Evolutionary conservation across 2,888 invertebrate genomes (phyloP).

Genomic region (Philereme vetulata): DNA sequence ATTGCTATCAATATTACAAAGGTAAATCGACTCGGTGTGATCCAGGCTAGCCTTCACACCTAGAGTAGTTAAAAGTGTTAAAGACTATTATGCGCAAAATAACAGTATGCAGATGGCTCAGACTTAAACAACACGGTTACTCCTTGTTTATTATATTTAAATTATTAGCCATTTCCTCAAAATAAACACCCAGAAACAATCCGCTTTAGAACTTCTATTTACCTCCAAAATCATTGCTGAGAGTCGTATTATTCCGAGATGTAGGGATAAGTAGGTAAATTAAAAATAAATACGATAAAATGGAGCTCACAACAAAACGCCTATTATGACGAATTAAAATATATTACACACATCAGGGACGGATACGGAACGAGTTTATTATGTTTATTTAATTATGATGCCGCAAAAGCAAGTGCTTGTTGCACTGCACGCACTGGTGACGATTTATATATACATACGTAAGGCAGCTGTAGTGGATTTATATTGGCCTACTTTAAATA

Average conservation of each 20-base stretch:
- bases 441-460: too few relatives aligned
- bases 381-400: too few relatives aligned
- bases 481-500: too few relatives aligned
- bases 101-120: too few relatives aligned
- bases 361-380: background rate
- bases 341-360: slow-evolving; percentile 5
- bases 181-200: slow-evolving; percentile 22
- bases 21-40: too few relatives aligned
- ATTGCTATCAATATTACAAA: too few relatives aligned
- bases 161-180: slow-evolving; percentile 23
- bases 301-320: slow-evolving; percentile 41
- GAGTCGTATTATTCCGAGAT: slow-evolving; percentile 21
- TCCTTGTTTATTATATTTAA: slow-evolving; percentile 16
- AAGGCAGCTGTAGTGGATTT: too few relatives aligned
- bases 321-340: slow-evolving; percentile 63
- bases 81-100: too few relatives aligned
- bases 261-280: slow-evolving; percentile 29
- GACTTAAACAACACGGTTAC: background rate
- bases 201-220: slow-evolving; percentile 17
- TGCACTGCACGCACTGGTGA: too few relatives aligned
- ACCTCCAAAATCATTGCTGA: slow-evolving; percentile 22
- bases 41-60: too few relatives aligned
- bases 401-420: too few relatives aligned
- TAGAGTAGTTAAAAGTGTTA: too few relatives aligned
- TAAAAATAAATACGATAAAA: slow-evolving; percentile 37